Evolutionary conservation across 2,113 vertebrate genomes (phyloP), one percentile per base, ranked within the genome.

Genomic region (Corythornis cristatus): DNA sequence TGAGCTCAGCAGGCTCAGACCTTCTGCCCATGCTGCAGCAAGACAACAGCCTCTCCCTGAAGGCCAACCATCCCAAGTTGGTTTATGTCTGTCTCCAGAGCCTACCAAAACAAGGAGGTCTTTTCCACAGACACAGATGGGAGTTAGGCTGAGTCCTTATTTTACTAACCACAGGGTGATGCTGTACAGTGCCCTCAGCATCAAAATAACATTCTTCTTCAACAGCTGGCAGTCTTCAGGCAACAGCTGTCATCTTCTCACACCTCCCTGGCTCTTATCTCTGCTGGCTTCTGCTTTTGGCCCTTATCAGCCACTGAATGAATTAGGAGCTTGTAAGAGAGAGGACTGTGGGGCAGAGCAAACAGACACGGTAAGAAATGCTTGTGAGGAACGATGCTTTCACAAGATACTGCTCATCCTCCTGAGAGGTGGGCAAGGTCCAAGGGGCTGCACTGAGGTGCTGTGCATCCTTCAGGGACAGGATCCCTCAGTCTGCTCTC

Each of bases 221-320:
- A 93, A 35, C 92, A 96, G 94, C 90, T 96, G 87, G 78, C 37
- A 79, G 68, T 62, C 60, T 91, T 96, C 88, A 95, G 67, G 61
- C 84, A 86, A 74, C 90, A 83, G 94, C 92, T 91, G 88, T 77
- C 72, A 91, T 95, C 83, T 87, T 82, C 72, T 94, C 84, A 83
- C 90, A 85, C 53, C 71, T 92, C 46, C 48, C 43, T 80, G 28
- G 20, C 43, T 94, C 76, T 96, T 95, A 93, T 95, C 95, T 94
- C 77, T 62, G 51, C 73, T 46, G 88, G 95, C 88, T 96, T 94
- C 96, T 97, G 93, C 93, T 95, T 93, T 96, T 72, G 79, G 67
- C 67, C 60, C 80, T 93, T 89, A 95, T 92, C 87, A 93, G 77
- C 42, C 72, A 79, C 66, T 77, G 91, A 67, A 91, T 31, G 16